Base-by-base conservation (phyloP, 2,888 invertebrate species). In the Encarsia formosa region DNA sequence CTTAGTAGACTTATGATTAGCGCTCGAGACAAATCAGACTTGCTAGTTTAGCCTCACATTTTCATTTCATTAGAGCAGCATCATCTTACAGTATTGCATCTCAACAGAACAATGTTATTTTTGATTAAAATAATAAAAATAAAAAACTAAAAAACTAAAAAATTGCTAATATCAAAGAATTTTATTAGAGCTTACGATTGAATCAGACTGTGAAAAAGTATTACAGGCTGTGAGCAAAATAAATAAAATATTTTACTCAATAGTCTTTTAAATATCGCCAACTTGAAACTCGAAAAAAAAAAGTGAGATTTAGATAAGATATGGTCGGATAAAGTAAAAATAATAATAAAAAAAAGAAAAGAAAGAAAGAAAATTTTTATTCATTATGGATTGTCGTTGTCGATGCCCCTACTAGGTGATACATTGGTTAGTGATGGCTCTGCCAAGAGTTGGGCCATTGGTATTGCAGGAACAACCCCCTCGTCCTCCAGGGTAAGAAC, bases 401-500 rank as follows among this genome's bases (percentile, higher is more conserved):
- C 63, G 50, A 73, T 74, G 73, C 73, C 72, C 69, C 67, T 68
- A 70, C 66, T 72, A 73, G 73, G 73, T 73, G 73, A 74, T 73
- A 69, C 73, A 69, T 73, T 73, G 73, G 71, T 71, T 74, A 74
- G 66, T 68, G 73, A 74, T 73, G 73, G 73, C 71, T 73, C 74
- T 68, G 70, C 69, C 63, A 73, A 74, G 68, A 73, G 71, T 67
- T 74, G 74, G 74, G 73, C 71, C 70, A 73, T 73, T 73, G 72
- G 73, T 70, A 73, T 69, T 69, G 68, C 73, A 69, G 73, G 73
- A 71, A 73, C 68, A 64, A 69, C 73, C 71, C 72, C 74, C 73
- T 74, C 75, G 73, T 79, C 79, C 76, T 79, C 81, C 76, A 80
- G 81, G 80, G 81, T 81, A 80, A 81, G 81, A 75, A 73, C 73